Conservation (phyloP, 2,113 vertebrate genomes). For the Thalassoma bifasciatum region DNA sequence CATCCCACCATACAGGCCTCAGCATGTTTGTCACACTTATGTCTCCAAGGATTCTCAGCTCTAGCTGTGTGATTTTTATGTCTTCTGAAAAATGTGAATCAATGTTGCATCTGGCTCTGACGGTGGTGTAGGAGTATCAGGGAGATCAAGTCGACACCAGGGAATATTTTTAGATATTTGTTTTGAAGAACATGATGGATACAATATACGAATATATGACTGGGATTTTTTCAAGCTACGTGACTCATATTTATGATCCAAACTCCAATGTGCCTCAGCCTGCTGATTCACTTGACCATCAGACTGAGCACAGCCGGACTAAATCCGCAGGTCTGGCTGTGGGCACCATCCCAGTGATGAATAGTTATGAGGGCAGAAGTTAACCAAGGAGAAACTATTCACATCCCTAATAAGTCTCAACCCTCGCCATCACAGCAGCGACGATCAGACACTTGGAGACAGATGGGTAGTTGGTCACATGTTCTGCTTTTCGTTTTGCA, state of each 20-base stretch:
- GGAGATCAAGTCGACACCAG: constrained; percentile 8
- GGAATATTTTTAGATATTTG: constrained; percentile 37
- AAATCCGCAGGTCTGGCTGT: constrained; percentile 40
- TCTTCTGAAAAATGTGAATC: constrained; percentile 25
- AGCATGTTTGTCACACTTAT: not conserved
- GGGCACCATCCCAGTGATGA: constrained; percentile 40
- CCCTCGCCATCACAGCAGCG: constrained; percentile 36
- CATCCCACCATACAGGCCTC: not conserved
- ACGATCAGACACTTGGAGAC: constrained; percentile 39
- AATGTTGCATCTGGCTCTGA: constrained; percentile 28
- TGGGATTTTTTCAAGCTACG: constrained; percentile 22
- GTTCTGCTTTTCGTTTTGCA: constrained; percentile 40
- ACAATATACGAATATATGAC: constrained; percentile 14
- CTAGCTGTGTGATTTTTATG: not conserved
- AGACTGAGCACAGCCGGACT: constrained; percentile 28
- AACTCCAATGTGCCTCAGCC: constrained; percentile 5
- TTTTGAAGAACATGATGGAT: constrained; percentile 16
- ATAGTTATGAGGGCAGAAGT: constrained; percentile 61
- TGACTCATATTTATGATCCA: constrained; percentile 51
- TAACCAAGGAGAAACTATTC: constrained; percentile 54
- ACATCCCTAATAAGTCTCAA: constrained; percentile 41
- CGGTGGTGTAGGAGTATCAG: constrained; percentile 12
- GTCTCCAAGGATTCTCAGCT: not conserved
- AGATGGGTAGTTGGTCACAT: constrained; percentile 39
- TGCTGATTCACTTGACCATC: constrained; percentile 62